Evolutionary conservation across 2,797 vertebrate genomes (phyloP).

Genomic region (Epinephelus malabaricus): DNA sequence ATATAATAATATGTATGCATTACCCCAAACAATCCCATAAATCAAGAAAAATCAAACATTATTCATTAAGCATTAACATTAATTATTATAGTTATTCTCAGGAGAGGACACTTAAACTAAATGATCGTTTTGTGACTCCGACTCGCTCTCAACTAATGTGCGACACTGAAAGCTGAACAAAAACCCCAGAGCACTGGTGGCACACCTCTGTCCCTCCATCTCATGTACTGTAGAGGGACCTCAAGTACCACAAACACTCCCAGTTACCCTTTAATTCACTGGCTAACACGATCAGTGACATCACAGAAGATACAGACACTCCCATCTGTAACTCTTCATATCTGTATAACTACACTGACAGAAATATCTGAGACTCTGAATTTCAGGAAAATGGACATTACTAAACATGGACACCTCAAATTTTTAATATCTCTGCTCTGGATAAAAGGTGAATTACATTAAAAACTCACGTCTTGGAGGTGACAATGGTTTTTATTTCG

Average conservation of each 20-base stretch:
- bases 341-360: neutral
- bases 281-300: neutral
- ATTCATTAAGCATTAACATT: no score
- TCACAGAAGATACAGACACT: neutral
- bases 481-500: neutral
- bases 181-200: conserved; percentile 28
- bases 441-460: neutral
- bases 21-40: no score
- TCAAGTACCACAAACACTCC: neutral
- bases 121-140: no score
- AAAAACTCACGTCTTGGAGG: neutral
- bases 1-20: no score
- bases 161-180: conserved; percentile 15
- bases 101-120: no score
- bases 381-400: neutral
- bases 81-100: no score
- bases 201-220: no score
- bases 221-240: conserved; percentile 25
- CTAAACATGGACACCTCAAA: neutral
- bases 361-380: neutral
- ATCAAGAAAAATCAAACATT: no score
- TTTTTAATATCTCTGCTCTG: neutral
- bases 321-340: neutral
- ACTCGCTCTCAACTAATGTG: no score
- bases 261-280: neutral